Evolutionary conservation across 2,888 invertebrate genomes (phyloP).

Genomic region (Trissoscelio sp.): DNA sequence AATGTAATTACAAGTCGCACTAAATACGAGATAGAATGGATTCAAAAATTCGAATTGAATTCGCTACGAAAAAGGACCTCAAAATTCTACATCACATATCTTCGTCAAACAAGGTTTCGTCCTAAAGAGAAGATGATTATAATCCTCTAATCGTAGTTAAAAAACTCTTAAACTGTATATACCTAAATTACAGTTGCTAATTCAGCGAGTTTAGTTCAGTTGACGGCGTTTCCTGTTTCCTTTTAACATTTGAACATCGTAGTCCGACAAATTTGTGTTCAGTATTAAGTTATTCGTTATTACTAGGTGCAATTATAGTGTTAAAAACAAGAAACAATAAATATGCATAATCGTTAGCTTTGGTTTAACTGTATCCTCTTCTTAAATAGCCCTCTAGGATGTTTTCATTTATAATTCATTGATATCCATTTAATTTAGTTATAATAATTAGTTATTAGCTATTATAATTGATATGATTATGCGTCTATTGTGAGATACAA

Average conservation of each 20-base stretch:
- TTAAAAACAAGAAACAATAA: too few relatives aligned
- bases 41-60: slow-evolving; percentile 51
- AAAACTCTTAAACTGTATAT: slow-evolving; percentile 50
- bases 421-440: slow-evolving; percentile 3
- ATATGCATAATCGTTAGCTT: too few relatives aligned
- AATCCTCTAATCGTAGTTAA: slow-evolving; percentile 43
- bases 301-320: too few relatives aligned
- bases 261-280: too few relatives aligned
- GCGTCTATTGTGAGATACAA: slow-evolving; percentile 22
- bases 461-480: slow-evolving; percentile 28
- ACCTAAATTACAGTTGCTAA: slow-evolving; percentile 58
- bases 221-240: too few relatives aligned
- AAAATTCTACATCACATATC: slow-evolving; percentile 60
- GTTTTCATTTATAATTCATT: slow-evolving; percentile 32
- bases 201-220: slow-evolving; percentile 47
- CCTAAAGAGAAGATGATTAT: slow-evolving; percentile 45
- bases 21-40: slow-evolving; percentile 50
- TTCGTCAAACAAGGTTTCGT: slow-evolving; percentile 46
- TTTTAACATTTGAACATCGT: too few relatives aligned
- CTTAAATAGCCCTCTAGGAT: slow-evolving; percentile 31
- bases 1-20: slow-evolving; percentile 46
- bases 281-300: too few relatives aligned
- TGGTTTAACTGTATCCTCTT: slow-evolving; percentile 58
- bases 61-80: slow-evolving; percentile 38
- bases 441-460: slow-evolving; percentile 8